These are phyloP conservation scores for Drosophila insularis DNA, from an alignment of 1,140 invertebrate genomes.

Conservation along the genomic window DNA sequence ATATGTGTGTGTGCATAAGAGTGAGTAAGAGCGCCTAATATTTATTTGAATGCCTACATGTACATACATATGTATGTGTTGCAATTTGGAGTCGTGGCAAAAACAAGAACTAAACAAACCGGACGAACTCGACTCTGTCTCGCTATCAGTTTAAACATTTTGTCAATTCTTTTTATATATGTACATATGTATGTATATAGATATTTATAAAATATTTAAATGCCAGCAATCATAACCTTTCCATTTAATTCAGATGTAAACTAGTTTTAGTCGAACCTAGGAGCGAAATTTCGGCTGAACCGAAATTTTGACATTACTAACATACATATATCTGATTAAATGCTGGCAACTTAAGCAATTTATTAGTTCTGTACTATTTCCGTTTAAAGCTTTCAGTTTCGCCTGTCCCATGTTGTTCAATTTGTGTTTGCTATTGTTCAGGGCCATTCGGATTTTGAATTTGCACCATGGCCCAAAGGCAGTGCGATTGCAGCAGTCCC, in stretches of 20 bases:
- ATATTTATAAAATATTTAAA: conserved; percentile 28
- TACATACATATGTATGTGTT: not conserved
- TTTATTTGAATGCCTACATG: conserved; percentile 18
- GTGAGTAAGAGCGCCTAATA: conserved; percentile 23
- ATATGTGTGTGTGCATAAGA: conserved; percentile 12
- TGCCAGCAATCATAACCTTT: conserved; percentile 33
- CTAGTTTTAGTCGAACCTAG: conserved; percentile 30
- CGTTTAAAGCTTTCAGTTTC: conserved; percentile 47
- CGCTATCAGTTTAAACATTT: conserved; percentile 30
- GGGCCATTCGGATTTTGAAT: conserved; percentile 42
- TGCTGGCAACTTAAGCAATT: no score
- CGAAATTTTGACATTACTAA: conserved; percentile 9
- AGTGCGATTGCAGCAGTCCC: conserved; percentile 28
- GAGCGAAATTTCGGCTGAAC: not conserved
- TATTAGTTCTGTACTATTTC: conserved; percentile 9
- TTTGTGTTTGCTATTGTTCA: conserved; percentile 25
- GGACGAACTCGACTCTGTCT: conserved; percentile 14
- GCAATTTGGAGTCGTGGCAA: conserved; percentile 27
- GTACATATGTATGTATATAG: conserved; percentile 17
- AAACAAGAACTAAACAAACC: conserved; percentile 46
- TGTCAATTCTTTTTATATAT: conserved; percentile 45
- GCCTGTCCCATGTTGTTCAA: conserved; percentile 12
- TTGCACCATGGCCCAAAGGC: conserved; percentile 25
- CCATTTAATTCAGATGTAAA: conserved; percentile 25
- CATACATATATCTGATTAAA: no score